Conservation (phyloP, 2,888 invertebrate genomes). For the Neria commutata region DNA sequence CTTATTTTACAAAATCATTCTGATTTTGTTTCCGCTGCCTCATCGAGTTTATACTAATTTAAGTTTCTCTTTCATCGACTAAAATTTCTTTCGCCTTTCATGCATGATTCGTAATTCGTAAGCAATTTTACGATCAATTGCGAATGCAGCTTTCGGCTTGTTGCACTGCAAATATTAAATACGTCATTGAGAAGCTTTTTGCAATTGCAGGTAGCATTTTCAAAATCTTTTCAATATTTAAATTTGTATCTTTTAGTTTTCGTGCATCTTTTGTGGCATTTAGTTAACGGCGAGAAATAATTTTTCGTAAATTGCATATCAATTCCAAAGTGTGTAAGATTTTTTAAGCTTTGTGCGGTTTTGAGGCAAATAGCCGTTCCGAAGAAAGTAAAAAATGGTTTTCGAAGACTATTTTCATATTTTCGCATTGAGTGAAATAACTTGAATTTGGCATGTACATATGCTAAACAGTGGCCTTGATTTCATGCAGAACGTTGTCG, state of each 20-base stretch:
- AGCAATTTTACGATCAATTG: too few species aligned
- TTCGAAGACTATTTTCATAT: not conserved
- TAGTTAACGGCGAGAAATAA: constrained; percentile 2
- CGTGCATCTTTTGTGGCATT: constrained; percentile 19
- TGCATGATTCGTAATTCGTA: too few species aligned
- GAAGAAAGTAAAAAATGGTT: not conserved
- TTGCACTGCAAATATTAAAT: too few species aligned
- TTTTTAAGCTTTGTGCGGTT: not conserved
- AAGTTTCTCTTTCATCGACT: too few species aligned
- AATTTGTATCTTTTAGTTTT: constrained; percentile 11
- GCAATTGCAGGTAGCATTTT: not conserved
- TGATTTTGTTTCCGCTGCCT: too few species aligned
- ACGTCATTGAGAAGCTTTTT: too few species aligned
- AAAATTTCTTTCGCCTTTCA: too few species aligned
- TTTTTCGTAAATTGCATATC: too few species aligned
- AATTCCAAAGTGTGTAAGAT: not conserved
- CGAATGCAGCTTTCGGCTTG: too few species aligned
- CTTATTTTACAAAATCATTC: too few species aligned
- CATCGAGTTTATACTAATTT: too few species aligned
- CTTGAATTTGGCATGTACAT: not conserved
- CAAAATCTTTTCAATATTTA: not conserved
- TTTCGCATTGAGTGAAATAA: not conserved
- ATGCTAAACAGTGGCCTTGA: not conserved
- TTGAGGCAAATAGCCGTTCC: not conserved
- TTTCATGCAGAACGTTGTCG: not conserved